phyloP scores from a whole-genome alignment of 2,888 invertebrate genomes.

The Campoletis raptor region DNA sequence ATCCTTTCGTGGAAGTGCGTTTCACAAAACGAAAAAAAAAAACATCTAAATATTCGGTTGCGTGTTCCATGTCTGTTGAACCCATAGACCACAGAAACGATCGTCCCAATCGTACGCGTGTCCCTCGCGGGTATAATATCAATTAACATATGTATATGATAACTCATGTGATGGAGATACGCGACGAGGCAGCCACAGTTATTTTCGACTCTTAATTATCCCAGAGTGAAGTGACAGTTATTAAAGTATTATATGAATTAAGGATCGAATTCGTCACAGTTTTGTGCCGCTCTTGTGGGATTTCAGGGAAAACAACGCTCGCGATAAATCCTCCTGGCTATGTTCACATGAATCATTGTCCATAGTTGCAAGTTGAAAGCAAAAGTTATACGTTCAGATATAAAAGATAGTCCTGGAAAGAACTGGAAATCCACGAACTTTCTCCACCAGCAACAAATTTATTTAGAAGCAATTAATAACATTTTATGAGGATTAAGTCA shows the following conservation, averaged over 20 bases:
- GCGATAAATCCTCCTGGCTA: slow-evolving; percentile 43
- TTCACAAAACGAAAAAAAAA: slow-evolving; percentile 44
- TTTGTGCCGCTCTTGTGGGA: slow-evolving; percentile 26
- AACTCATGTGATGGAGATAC: slow-evolving; percentile 36
- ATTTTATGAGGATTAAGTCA: not conserved
- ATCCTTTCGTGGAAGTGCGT: slow-evolving; percentile 62
- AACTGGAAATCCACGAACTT: not conserved
- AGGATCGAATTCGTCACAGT: slow-evolving; percentile 62
- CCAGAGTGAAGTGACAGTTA: slow-evolving; percentile 57
- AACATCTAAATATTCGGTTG: slow-evolving; percentile 13
- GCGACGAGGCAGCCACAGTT: slow-evolving; percentile 40
- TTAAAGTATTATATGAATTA: slow-evolving; percentile 61
- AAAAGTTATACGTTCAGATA: slow-evolving; percentile 4
- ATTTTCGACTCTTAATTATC: slow-evolving; percentile 64
- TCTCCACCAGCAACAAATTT: not conserved
- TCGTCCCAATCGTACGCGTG: slow-evolving; percentile 39
- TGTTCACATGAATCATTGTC: slow-evolving; percentile 33
- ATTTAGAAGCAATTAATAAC: not conserved
- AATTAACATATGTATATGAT: slow-evolving; percentile 66
- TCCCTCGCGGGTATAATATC: slow-evolving; percentile 60
- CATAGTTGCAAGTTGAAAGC: slow-evolving; percentile 32
- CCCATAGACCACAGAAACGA: slow-evolving; percentile 43
- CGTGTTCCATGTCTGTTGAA: slow-evolving; percentile 23
- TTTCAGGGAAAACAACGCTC: slow-evolving; percentile 34
- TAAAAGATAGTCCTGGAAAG: not conserved